Percentiles rank a stretch among this genome's conserved stretches.
Evolutionary conservation across 2,888 invertebrate species (phyloP).

Genomic region (Euzophera pinguis): DNA sequence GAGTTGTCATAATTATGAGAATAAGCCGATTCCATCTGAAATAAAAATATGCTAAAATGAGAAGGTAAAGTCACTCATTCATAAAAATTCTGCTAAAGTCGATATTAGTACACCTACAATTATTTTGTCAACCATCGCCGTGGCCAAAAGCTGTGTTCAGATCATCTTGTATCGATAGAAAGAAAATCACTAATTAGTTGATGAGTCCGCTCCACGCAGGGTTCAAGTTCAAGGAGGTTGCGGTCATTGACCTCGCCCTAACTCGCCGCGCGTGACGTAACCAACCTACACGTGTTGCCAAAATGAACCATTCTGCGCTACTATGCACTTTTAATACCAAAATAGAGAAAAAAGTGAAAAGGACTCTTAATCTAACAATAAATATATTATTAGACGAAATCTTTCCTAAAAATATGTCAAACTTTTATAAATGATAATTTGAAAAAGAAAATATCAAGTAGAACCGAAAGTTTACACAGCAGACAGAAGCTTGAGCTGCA

Average conservation of each 20-base stretch:
- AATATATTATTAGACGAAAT: not conserved
- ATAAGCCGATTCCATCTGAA: no score
- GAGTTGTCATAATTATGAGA: no score
- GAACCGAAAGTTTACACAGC: slow-evolving; percentile 6
- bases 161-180: not conserved
- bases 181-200: slow-evolving; percentile 11
- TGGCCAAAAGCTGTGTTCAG: not conserved
- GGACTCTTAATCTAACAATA: not conserved
- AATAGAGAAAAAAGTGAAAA: not conserved
- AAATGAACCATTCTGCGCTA: not conserved
- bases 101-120: no score
- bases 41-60: no score
- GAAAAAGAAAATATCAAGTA: not conserved
- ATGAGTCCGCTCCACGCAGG: slow-evolving; percentile 13
- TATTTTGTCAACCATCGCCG: not conserved
- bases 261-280: slow-evolving; percentile 9
- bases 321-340: not conserved
- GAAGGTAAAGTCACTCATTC: no score
- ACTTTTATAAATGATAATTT: not conserved
- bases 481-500: not conserved
- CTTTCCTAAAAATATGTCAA: not conserved
- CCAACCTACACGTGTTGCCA: slow-evolving; percentile 5
- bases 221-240: slow-evolving; percentile 23
- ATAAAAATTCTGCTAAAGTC: no score
- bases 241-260: slow-evolving; percentile 23